Base-by-base conservation (phyloP, 2,888 invertebrate genomes). In the Catocala nupta region DNA sequence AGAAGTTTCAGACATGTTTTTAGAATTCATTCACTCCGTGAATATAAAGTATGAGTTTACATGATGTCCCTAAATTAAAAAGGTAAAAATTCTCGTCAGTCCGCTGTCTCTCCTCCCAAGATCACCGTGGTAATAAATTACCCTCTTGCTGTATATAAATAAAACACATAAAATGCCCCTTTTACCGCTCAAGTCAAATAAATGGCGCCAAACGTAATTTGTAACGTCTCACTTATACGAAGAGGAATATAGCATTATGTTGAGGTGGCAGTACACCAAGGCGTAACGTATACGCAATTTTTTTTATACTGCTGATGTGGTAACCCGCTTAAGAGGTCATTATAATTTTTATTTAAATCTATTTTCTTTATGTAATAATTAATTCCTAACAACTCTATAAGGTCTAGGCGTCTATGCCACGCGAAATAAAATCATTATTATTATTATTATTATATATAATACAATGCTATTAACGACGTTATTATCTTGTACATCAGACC, bases 161-260 rank as follows among this genome's bases (percentile, higher is more conserved):
- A 81, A 75, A 75, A 75, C 66, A 78, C 67, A 71, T 73, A 70
- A 73, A 77, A 74, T 45, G 62, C 54, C 64, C 72, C 74, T 76
- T 76, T 69, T 69, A 68, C 62, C 65, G 63, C 62, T 63, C 78
- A 55, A 68, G 71, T 63, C 71, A 73, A 67, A 77, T 74, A 75
- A 68, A 73, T 68, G 77, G 65, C 65, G 71, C 69, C 73, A 36
- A 61, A 73, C 48, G 70, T 74, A 78, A 76, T 76, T 74, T 70
- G 73, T 76, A 64, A 75, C 67, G 62, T 78, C 71, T 71, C 65
- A 71, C 72, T 70, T 67, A 65, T 65, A 51, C 33, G 64, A 63
- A 49, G 57, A 42, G 56, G 55, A 55, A 45, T 55, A 56, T 44
- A 60, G 43, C 42, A 54, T 49, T 34, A 42, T 34, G 10, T 61